Evolutionary conservation across 1,140 invertebrate genomes (phyloP), one percentile per base, ranked within the genome.

Genomic region (Drosophila lini): DNA sequence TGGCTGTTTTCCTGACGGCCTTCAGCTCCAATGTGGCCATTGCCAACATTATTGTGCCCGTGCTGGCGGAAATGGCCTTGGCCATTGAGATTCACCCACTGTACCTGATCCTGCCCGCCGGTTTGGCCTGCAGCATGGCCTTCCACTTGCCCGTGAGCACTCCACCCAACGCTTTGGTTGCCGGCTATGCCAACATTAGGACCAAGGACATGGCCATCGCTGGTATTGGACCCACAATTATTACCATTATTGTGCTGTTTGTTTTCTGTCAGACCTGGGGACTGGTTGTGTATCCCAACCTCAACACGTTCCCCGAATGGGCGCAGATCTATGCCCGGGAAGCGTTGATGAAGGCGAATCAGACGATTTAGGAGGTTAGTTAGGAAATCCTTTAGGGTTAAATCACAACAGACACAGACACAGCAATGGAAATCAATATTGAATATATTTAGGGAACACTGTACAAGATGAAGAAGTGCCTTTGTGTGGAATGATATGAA

Each of bases 101-200:
- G 57, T 97, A 96, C 92, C 93, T 98, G 81, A 97, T 98, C 94
- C 92, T 98, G 63, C 97, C 98, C 1, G 95, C 97, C 0, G 94
- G 97, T 0, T 91, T 96, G 47, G 95, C 94, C 8, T 97, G 96
- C 90, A 97, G 97, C 8, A 98, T 94, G 93, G 94, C 95, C 5
- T 96, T 96, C 93, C 93, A 93, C 44, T 74, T 93, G 68, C 96
- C 97, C 9, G 96, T 97, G 2, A 93, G 93, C 59, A 96, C 95
- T 0, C 97, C 98, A 5, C 98, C 98, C n/a, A 99, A 99, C 93
- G 98, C 98, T 1, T 97, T 99, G 57, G 97, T 97, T 1, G 97
- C 97, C 47, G 96, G 96, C 1, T 96, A 96, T 31, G 96, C 95
- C 3, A 94, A 95, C 69, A 97, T 97, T 85, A 94, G 94, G 61